These are phyloP conservation scores for Limnephilus auricula DNA, from an alignment of 2,888 invertebrate genomes.

Conservation along the genomic window DNA sequence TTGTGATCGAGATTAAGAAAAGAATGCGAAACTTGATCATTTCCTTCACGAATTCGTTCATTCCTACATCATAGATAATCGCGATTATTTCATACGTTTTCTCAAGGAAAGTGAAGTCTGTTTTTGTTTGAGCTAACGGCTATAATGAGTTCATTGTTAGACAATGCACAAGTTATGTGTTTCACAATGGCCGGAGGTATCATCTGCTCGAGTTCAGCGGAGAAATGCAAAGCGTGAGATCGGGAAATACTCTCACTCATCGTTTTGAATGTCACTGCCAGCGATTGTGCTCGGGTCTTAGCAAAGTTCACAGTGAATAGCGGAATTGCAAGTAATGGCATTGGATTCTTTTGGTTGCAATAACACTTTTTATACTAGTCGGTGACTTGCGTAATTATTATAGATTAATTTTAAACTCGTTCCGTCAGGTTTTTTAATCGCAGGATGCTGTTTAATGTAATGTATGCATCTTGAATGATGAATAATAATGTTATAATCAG, in stretches of 20 bases:
- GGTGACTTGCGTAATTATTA: not conserved
- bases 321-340: not conserved
- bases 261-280: constrained; percentile 36
- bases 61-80: constrained; percentile 15
- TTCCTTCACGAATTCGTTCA: not conserved
- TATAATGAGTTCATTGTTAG: constrained; percentile 30
- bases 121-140: not conserved
- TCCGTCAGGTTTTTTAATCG: not conserved
- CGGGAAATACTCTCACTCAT: constrained; percentile 7
- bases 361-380: not conserved
- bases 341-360: not conserved
- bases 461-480: not conserved
- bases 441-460: not conserved
- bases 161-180: not conserved
- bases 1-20: not conserved
- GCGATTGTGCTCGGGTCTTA: not conserved
- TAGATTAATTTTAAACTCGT: not conserved
- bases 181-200: constrained; percentile 6
- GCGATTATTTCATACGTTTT: constrained; percentile 34
- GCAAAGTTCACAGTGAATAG: not conserved
- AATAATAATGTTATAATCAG: not conserved
- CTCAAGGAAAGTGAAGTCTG: constrained; percentile 40
- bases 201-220: not conserved
- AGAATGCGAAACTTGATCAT: not conserved
- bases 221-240: constrained; percentile 2